Base-by-base conservation (phyloP, 2,797 vertebrate species). In the Poecile montanus region DNA sequence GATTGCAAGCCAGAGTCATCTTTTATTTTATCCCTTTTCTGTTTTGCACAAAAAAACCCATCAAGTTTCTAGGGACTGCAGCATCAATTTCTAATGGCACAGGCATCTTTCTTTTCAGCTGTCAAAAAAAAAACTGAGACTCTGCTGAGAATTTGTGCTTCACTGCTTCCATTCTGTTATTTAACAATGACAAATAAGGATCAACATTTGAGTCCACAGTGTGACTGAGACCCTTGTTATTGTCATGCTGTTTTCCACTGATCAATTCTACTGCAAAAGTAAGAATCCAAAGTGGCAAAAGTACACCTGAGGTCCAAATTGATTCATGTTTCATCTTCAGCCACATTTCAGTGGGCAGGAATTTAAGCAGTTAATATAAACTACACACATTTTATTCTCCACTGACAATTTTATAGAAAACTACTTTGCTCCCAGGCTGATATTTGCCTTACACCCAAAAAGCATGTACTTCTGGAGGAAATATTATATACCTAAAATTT, bases 121-220 rank as follows among this genome's bases (percentile, higher is more conserved):
- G 54, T 93, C 93, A 92, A 92, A 92, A 89, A 90, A 87, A 79
- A 80, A 34, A 34, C 47, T 40, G 38, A 40, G 38, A 65, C 77
- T 77, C 79, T 87, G 54, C 30, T 51, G 36, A 68, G 66, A 95
- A 74, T 78, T 58, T 88, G 68, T 78, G 89, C 76, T 91, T 94
- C 76, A 56, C 57, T 89, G 82, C 76, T 91, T 92, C 79, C 61
- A 78, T 78, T 91, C 68, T 70, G 21, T 54, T 71, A 92, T 51
- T 93, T 88, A 88, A 79, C 71, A 83, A 61, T 54, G 61, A 91
- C 68, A 93, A 93, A 83, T 83, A 95, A 65, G 45, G 34, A 89
- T 65, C 83, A 88, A 54, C 65, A 44, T 78, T 68, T 76, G 85
- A 83, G 45, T 95, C 63, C 23, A 7, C 67, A 26, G 42, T 48